These are phyloP conservation scores for Tachyglossus aculeatus DNA, from an alignment of 2,797 vertebrate species.

Conservation along the genomic window DNA sequence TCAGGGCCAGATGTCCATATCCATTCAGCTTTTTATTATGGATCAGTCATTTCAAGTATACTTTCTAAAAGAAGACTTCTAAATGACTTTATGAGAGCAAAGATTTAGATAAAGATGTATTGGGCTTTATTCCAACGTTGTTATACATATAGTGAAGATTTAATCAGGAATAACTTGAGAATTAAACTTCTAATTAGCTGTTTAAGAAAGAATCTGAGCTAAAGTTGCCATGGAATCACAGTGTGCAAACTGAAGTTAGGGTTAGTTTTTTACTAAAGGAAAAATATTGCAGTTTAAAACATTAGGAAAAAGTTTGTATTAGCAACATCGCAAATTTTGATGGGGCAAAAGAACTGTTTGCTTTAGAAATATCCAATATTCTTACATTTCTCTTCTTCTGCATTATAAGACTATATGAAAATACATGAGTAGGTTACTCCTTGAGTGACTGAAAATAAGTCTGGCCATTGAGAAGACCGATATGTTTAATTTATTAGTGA, in stretches of 20 bases:
- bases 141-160: conserved; percentile 5
- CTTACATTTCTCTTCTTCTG: not conserved
- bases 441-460: not conserved
- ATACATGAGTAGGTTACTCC: not conserved
- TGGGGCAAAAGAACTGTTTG: not conserved
- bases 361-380: not conserved
- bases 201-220: not conserved
- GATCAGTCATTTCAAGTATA: too few species aligned
- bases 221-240: not conserved
- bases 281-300: not conserved
- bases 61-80: too few species aligned
- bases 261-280: not conserved
- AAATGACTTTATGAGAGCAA: too few species aligned
- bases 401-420: not conserved
- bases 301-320: too few species aligned
- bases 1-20: too few species aligned
- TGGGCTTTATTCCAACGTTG: not conserved
- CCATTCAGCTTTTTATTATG: too few species aligned
- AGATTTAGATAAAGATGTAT: not conserved
- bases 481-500: conserved; percentile 25
- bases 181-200: not conserved
- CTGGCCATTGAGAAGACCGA: not conserved
- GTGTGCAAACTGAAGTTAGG: not conserved
- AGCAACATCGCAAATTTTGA: too few species aligned
- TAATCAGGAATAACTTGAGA: not conserved